Evolutionary conservation across 1,140 invertebrate genomes (phyloP), one percentile per base, ranked within the genome.

Genomic region (Venustaconcha ellipsiformis): DNA sequence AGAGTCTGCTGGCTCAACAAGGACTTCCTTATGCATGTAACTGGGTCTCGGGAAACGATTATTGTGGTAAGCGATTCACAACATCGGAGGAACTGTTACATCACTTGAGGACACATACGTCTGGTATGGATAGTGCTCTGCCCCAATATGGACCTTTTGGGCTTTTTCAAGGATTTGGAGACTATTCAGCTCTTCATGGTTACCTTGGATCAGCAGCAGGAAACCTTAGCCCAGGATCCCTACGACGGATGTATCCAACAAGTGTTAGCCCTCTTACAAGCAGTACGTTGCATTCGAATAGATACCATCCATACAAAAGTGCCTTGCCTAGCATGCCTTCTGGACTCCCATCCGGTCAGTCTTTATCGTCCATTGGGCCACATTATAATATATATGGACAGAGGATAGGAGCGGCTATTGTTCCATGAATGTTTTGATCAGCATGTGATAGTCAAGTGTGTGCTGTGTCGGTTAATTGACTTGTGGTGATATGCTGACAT

Each of bases 1-100:
- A 77, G 67, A 77, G 67, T 62, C 55, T 77, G 63, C 63, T 77
- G 30, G 55, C 69, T 56, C 75, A 77, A 68, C 75, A 77, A 72
- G 68, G 69, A 56, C 75, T 72, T 26, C 70, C 67, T 18, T 70
- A 77, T 88, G 94, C 97, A 12, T 99, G 97, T 92, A 98, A 95
- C 85, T 99, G 97, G 97, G 95, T 99, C 82, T 78, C 78, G 20
- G 96, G 94, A 56, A 90, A 88, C 60, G 96, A 96, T 80, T 98
- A 97, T 84, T 99, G 98, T 87, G 98, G 97, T 60, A 99, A 99
- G 90, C 91, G 96, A 66, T 99, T 98, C 89, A 92, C 93, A 72
- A 95, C 95, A 14, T 97, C 96, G 4, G 97, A 99, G 67, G 97
- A 99, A 90, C 92, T 99, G 2, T 92, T 99, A n/a, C 95, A 96